Conservation (phyloP, 2,888 invertebrate species). For the Chalcosyrphus nemorum region DNA sequence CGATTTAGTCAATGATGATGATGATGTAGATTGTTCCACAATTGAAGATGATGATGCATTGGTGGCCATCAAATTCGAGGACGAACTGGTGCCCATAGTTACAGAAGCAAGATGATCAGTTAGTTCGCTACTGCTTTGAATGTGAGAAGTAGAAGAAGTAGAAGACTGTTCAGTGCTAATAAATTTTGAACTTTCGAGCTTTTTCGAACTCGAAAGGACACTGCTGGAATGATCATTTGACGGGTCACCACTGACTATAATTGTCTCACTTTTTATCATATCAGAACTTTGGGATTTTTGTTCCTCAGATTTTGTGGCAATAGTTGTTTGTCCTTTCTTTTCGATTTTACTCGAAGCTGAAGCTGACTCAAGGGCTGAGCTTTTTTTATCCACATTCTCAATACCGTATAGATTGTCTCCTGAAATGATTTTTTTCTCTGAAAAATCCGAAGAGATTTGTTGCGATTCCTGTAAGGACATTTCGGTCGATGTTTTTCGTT, state of each 20-base stretch:
- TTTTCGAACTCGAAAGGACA: constrained; percentile 24
- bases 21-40: constrained; percentile 40
- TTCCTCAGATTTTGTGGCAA: constrained; percentile 41
- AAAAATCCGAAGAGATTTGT: constrained; percentile 35
- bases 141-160: too few relatives aligned
- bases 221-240: constrained; percentile 24
- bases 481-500: constrained; percentile 75
- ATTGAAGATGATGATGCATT: constrained; percentile 25
- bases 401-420: constrained; percentile 11
- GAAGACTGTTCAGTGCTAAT: constrained; percentile 31
- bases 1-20: too few relatives aligned
- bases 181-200: constrained; percentile 29
- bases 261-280: constrained; percentile 13
- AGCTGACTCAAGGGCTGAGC: constrained; percentile 2
- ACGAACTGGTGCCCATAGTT: not conserved
- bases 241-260: not conserved
- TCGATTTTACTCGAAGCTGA: not conserved
- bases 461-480: constrained; percentile 73
- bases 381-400: not conserved
- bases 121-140: constrained; percentile 3
- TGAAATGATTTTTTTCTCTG: constrained; percentile 23
- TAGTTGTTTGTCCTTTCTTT: constrained; percentile 14
- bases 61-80: constrained; percentile 11
- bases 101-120: constrained; percentile 12
- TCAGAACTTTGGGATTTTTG: constrained; percentile 28